phyloP scores from a whole-genome alignment of 1,140 invertebrate species.

The Ridgeia piscesae region DNA sequence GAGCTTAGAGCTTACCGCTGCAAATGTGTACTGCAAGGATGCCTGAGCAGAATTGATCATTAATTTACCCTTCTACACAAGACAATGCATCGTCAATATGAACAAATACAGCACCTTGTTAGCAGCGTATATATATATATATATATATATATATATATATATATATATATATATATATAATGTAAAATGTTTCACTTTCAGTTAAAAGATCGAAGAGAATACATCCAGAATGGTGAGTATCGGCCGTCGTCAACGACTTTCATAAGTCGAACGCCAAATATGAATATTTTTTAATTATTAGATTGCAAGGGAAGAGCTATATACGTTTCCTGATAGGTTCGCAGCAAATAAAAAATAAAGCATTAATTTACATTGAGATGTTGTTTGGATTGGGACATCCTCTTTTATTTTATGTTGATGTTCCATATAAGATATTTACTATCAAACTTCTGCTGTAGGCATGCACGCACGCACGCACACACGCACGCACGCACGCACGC shows the following conservation, averaged over 20 bases:
- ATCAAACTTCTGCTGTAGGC: too few species aligned
- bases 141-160: too few species aligned
- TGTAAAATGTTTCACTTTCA: neutral
- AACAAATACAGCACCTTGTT: neutral
- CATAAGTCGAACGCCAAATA: neutral
- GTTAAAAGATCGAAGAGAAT: neutral
- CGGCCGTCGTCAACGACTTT: neutral
- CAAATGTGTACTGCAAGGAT: neutral
- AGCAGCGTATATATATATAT: neutral
- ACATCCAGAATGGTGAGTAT: neutral
- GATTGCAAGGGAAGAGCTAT: neutral
- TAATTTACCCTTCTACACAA: neutral
- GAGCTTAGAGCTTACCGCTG: neutral
- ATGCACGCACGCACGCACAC: too few species aligned
- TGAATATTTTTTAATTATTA: neutral
- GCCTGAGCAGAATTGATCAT: neutral
- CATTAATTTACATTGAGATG: too few species aligned
- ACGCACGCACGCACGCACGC: too few species aligned
- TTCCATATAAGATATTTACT: too few species aligned
- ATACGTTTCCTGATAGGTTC: neutral
- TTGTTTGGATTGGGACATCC: too few species aligned
- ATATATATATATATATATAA: too few species aligned
- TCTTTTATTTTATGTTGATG: too few species aligned
- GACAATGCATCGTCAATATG: neutral
- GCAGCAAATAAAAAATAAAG: too few species aligned